Conservation (phyloP, 2,797 vertebrate species). For the Eremophila alpestris region DNA sequence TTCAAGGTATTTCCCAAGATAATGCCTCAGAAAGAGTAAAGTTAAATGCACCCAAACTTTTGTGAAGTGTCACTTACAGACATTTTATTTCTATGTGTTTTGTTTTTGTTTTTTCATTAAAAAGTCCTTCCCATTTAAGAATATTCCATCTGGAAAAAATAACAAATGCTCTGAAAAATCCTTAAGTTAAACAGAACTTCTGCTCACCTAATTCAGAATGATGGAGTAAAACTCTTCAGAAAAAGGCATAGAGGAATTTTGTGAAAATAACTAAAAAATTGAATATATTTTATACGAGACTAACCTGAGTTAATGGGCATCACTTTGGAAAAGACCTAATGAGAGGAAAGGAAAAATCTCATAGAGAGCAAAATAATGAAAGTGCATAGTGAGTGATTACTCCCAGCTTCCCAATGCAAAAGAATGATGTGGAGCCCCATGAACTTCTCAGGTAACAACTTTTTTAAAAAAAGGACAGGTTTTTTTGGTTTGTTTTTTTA, state of each 20-base stretch:
- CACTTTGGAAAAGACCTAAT: not conserved
- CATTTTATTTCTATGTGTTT: not conserved
- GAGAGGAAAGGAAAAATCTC: not conserved
- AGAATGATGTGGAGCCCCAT: not conserved
- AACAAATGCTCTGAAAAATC: not conserved
- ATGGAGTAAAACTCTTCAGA: not conserved
- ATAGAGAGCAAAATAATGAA: not conserved
- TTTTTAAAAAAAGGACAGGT: rapidly evolving
- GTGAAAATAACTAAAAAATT: not conserved
- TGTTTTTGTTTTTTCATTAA: not conserved
- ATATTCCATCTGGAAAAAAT: not conserved
- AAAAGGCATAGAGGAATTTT: not conserved
- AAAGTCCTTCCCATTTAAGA: not conserved
- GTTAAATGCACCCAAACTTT: not conserved
- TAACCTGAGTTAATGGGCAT: not conserved
- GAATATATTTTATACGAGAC: not conserved
- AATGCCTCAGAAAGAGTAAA: not conserved
- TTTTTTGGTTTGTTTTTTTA: not conserved
- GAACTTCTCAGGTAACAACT: not conserved
- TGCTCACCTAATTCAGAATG: not conserved
- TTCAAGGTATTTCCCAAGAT: not conserved
- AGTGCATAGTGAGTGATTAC: not conserved
- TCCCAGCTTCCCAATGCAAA: not conserved
- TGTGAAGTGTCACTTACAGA: not conserved
- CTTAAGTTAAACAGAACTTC: not conserved